These are phyloP conservation scores for Notechis scutatus DNA, from an alignment of 2,113 vertebrate species.

Conservation along the genomic window DNA sequence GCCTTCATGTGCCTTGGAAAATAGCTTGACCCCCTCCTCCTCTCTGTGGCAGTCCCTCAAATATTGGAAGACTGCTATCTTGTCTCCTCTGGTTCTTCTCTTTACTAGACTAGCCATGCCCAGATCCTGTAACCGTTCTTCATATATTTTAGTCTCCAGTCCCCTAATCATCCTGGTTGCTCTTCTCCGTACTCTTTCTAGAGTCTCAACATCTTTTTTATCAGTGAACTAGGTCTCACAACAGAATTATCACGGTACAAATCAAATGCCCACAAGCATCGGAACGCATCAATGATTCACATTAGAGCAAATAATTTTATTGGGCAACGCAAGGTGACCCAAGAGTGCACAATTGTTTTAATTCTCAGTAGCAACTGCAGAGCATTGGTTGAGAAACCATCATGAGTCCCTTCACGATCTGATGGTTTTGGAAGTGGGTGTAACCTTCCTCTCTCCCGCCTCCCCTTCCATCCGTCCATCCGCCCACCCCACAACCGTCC, in stretches of 20 bases:
- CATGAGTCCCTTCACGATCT: background rate
- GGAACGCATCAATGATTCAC: background rate
- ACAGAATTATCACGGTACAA: background rate
- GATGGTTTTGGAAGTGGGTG: constrained; percentile 56
- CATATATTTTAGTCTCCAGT: too few species aligned
- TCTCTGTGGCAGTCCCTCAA: too few species aligned
- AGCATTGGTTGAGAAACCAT: background rate
- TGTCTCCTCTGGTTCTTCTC: too few species aligned
- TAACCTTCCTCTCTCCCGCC: constrained; percentile 24
- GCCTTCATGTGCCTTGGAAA: too few species aligned
- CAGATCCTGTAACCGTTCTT: too few species aligned
- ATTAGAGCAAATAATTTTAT: background rate
- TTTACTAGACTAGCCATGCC: too few species aligned
- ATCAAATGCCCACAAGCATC: background rate
- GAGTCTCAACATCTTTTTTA: too few species aligned
- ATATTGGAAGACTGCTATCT: too few species aligned
- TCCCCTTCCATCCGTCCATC: background rate
- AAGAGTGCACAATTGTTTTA: background rate
- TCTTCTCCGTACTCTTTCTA: too few species aligned
- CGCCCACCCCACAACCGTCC: constrained; percentile 51
- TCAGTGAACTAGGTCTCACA: too few species aligned
- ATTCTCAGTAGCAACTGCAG: background rate
- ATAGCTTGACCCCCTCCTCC: too few species aligned
- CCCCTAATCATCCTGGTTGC: too few species aligned
- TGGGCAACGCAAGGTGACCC: background rate